Evolutionary conservation across 2,888 invertebrate species (phyloP).

Genomic region (Drosophila kanekoi): DNA sequence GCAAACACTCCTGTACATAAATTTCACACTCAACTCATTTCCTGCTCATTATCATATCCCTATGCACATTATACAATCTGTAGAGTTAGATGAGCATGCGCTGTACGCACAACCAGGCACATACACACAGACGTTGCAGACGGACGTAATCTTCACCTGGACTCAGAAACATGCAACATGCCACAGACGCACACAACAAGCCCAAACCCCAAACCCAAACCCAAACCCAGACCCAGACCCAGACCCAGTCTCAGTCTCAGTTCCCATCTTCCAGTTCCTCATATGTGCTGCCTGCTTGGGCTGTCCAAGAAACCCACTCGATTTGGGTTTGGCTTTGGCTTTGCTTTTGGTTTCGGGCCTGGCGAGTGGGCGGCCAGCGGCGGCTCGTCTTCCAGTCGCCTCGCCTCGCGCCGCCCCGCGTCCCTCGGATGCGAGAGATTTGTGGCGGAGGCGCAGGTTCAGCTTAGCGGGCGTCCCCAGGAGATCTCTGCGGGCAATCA

Average conservation of each 20-base stretch:
- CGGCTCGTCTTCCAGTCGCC: slow-evolving; percentile 18
- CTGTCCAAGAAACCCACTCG: slow-evolving; percentile 75
- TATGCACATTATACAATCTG: slow-evolving; percentile 54
- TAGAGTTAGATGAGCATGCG: slow-evolving; percentile 62
- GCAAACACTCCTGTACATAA: slow-evolving; percentile 74
- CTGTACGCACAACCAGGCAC: slow-evolving; percentile 38
- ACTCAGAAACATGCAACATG: background rate
- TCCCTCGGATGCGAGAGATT: slow-evolving; percentile 35
- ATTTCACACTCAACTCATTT: slow-evolving; percentile 81
- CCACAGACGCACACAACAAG: background rate
- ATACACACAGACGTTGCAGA: background rate
- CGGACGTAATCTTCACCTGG: slow-evolving; percentile 14
- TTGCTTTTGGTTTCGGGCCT: slow-evolving; percentile 16
- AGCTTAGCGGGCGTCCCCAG: slow-evolving; percentile 31
- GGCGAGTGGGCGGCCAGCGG: slow-evolving; percentile 64
- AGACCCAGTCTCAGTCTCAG: background rate
- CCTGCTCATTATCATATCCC: slow-evolving; percentile 77
- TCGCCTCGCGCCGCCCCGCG: background rate
- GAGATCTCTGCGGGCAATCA: slow-evolving; percentile 70
- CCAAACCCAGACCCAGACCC: background rate
- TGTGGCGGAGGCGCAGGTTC: slow-evolving; percentile 47
- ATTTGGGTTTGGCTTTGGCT: slow-evolving; percentile 61
- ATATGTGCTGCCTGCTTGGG: slow-evolving; percentile 14
- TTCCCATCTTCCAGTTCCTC: slow-evolving; percentile 12
- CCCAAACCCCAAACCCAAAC: slow-evolving; percentile 1